Base-by-base conservation (phyloP, 64 coral and sea anemone species). In the Stichodactyla mertensii region DNA sequence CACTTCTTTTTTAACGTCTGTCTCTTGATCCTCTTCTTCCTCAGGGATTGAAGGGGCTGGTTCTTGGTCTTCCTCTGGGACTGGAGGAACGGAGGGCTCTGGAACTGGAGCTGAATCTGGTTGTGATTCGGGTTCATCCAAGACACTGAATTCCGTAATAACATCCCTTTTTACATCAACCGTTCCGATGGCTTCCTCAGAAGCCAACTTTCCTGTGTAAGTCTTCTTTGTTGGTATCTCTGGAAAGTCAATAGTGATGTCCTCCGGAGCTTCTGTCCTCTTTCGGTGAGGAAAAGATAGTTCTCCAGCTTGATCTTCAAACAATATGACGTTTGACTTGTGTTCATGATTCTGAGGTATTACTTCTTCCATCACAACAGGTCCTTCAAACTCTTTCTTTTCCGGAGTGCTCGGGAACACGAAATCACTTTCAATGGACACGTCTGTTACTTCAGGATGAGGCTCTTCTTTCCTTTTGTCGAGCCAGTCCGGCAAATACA, bases 171-270 rank as follows among this genome's bases (percentile, higher is more conserved):
- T 60, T 22, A 84, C 52, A 84, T 84, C 77, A 79, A 79, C 77
- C 11, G 15, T 79, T 24, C 16, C 16, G 9, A 84, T 57, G 10
- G 27, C 53, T 81, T 84, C 82, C 55, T 84, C 54, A 15, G 54
- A 6, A 84, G 22, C 54, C 9, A 20, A 15, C 1, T 4, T 52
- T 26, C 82, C 82, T 23, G 10, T 23, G 13, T 12, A 60, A n/a
- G 82, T 84, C 82, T 56, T 84, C 53, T 84, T 84, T n/a, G 22
- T 14, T 22, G 82, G 82, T 57, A 84, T 54, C n/a, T 57, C 82
- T 55, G 82, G 57, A 6, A 84, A 55, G 0, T 84, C 53, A 84
- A 84, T 52, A 56, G 10, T 26, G 57, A 84, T 23, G n/a, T 84
- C 82, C 12, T 84, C 14, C 8, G 45, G n/a, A 19, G 82, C 28